Evolutionary conservation across 1,140 invertebrate species (phyloP).

Genomic region (Brachystomella parvula): DNA sequence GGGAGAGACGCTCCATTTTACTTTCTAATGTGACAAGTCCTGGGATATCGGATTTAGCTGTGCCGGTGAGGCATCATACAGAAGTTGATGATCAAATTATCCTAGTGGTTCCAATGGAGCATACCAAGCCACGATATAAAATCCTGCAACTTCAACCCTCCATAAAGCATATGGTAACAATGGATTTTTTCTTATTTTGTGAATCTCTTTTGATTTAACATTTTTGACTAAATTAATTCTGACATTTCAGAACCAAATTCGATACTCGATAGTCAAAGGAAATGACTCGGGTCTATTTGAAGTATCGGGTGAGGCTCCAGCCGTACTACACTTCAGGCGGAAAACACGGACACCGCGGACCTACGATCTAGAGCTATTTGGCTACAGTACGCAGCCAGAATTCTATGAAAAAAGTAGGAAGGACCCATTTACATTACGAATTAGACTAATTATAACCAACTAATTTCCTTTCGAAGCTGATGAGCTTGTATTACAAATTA

Average conservation of each 20-base stretch:
- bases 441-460: slow-evolving; percentile 46
- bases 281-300: slow-evolving; percentile 59
- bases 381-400: slow-evolving; percentile 42
- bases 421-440: slow-evolving; percentile 50
- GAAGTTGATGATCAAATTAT: slow-evolving; percentile 45
- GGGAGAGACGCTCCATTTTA: slow-evolving; percentile 19
- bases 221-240: not conserved
- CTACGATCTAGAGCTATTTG: slow-evolving; percentile 53
- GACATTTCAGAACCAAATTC: slow-evolving; percentile 50
- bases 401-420: slow-evolving; percentile 38
- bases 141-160: slow-evolving; percentile 59
- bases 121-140: slow-evolving; percentile 55
- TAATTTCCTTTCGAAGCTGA: too few relatives aligned
- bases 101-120: slow-evolving; percentile 50
- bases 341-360: slow-evolving; percentile 50
- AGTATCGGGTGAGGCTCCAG: slow-evolving; percentile 55
- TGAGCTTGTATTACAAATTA: too few relatives aligned
- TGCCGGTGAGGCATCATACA: slow-evolving; percentile 44
- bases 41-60: too few relatives aligned
- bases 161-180: slow-evolving; percentile 44
- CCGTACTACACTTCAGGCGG: slow-evolving; percentile 54
- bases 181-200: slow-evolving; percentile 11
- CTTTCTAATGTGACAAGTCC: too few relatives aligned
- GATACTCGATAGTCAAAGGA: slow-evolving; percentile 57
- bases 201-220: slow-evolving; percentile 36